Conservation (phyloP, 2,113 vertebrate genomes). For the Sylvilagus bachmani region DNA sequence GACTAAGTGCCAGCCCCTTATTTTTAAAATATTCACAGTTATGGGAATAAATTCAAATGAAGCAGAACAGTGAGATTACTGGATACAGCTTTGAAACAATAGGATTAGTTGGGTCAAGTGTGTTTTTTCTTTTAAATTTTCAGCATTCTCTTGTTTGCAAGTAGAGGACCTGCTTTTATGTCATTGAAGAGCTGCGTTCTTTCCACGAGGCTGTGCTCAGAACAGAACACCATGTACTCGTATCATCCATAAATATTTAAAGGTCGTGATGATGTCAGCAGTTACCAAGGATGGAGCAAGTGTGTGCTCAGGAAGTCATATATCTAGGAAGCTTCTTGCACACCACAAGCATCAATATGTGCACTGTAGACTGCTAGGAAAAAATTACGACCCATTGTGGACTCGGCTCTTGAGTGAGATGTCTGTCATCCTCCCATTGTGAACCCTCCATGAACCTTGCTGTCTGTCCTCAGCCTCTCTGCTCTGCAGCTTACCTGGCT, state of each 20-base stretch:
- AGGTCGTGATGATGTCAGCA: conserved; percentile 40
- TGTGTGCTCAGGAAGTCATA: conserved; percentile 59
- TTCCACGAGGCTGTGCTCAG: neutral
- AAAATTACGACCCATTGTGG: neutral
- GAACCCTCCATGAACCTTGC: neutral
- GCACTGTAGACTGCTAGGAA: neutral
- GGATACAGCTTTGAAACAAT: conserved; percentile 58
- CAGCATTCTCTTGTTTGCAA: conserved; percentile 47
- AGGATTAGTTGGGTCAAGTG: neutral
- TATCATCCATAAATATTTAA: conserved; percentile 75
- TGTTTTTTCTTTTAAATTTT: conserved; percentile 30
- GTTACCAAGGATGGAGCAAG: conserved; percentile 53
- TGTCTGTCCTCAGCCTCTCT: neutral
- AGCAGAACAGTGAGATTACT: neutral
- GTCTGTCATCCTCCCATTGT: neutral
- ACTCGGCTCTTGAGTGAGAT: neutral
- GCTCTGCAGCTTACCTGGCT: neutral
- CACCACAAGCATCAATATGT: conserved; percentile 40
- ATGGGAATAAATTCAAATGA: conserved; percentile 5
- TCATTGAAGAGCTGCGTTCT: conserved; percentile 18
- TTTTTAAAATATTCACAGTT: neutral
- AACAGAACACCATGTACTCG: conserved; percentile 37
- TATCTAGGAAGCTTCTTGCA: neutral
- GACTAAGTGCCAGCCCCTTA: too few relatives aligned
- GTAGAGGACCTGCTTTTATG: neutral